Conservation (phyloP, 2,797 vertebrate species). For the Eulemur mongoz region DNA sequence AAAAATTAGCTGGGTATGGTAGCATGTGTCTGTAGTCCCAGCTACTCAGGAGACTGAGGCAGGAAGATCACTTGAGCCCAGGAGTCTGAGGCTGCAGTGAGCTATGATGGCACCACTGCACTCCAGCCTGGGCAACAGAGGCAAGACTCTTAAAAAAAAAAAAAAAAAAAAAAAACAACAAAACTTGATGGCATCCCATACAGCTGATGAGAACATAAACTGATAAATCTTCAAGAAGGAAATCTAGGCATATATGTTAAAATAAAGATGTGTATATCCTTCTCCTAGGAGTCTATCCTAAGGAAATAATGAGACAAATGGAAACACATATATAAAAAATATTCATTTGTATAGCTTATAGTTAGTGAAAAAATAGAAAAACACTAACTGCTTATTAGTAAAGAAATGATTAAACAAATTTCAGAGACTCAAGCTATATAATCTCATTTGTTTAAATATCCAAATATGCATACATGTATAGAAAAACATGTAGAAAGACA, state of each 20-base stretch:
- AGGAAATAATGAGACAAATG: not conserved
- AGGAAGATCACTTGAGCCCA: too few species aligned
- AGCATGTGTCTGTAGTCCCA: too few species aligned
- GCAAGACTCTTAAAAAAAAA: too few species aligned
- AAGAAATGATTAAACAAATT: constrained; percentile 29
- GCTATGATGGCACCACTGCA: too few species aligned
- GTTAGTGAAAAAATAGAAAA: not conserved
- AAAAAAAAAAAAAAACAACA: too few species aligned
- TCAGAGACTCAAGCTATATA: not conserved
- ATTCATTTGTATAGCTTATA: not conserved
- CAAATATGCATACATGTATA: not conserved
- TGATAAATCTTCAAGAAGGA: not conserved
- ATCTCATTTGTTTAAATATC: not conserved
- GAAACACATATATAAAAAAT: not conserved
- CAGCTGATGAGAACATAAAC: not conserved
- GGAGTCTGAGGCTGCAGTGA: too few species aligned
- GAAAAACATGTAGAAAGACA: not conserved
- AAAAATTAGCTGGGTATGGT: too few species aligned
- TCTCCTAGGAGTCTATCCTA: not conserved
- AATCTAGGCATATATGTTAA: not conserved
- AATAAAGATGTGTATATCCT: not conserved
- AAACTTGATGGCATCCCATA: not conserved
- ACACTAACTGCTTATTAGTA: not conserved
- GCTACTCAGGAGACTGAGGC: too few species aligned
- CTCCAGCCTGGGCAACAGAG: too few species aligned